phyloP scores from a whole-genome alignment of 2,113 vertebrate genomes.

The Aptenodytes forsteri region DNA sequence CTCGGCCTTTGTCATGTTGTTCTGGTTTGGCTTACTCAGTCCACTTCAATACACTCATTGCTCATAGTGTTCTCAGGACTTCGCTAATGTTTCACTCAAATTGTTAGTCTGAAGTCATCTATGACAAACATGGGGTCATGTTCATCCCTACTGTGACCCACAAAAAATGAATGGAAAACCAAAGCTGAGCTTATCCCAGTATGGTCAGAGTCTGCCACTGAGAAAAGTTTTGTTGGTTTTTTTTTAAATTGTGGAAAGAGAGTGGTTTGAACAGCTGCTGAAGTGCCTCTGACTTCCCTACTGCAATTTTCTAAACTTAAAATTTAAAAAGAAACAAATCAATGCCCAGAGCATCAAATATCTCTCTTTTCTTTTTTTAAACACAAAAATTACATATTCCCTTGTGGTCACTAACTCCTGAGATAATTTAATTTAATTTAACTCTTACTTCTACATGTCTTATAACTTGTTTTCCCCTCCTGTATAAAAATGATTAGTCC shows the following conservation, averaged over 20 bases:
- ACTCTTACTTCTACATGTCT: neutral
- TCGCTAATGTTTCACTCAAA: neutral
- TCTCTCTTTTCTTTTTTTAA: neutral
- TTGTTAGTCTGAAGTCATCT: neutral
- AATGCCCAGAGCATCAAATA: neutral
- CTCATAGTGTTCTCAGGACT: neutral
- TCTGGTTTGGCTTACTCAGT: neutral
- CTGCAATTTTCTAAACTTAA: neutral
- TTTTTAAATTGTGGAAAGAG: neutral
- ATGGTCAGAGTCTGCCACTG: neutral
- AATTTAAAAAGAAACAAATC: neutral
- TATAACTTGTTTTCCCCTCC: neutral
- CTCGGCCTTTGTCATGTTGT: neutral
- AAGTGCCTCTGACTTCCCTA: neutral
- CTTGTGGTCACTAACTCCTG: neutral
- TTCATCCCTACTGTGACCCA: too few species aligned
- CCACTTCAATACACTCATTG: neutral
- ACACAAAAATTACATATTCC: neutral
- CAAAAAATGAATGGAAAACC: neutral
- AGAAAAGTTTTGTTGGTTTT: neutral
- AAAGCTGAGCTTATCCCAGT: neutral
- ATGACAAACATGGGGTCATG: neutral
- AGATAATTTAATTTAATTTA: neutral
- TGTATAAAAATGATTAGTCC: neutral
- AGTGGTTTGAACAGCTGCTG: neutral